Conservation (phyloP, 1,140 invertebrate genomes). For the Pseudomyrmex gracilis region DNA sequence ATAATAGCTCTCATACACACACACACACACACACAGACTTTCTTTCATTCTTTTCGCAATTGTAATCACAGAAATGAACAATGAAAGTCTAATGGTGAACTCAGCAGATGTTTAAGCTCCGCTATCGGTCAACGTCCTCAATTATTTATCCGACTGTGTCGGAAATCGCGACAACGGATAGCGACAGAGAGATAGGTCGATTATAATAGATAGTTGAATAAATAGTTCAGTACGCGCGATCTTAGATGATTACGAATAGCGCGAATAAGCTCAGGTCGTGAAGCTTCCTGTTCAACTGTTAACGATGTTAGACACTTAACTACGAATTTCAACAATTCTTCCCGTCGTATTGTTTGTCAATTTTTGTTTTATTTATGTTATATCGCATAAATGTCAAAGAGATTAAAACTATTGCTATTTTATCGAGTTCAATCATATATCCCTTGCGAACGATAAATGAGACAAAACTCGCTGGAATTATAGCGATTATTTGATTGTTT, state of each 20-base stretch:
- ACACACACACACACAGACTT: not conserved
- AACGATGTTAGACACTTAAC: constrained; percentile 28
- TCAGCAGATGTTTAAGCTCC: constrained; percentile 27
- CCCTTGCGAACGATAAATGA: not conserved
- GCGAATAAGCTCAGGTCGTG: constrained; percentile 42
- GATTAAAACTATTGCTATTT: not conserved
- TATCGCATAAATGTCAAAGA: not conserved
- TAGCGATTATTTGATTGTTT: not conserved
- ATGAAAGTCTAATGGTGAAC: not conserved
- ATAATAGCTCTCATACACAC: not conserved
- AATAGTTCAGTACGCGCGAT: constrained; percentile 16
- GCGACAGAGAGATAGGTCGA: not conserved
- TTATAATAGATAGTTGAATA: constrained; percentile 6
- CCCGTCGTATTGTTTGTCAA: constrained; percentile 3
- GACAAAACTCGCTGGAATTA: not conserved
- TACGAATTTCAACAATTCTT: constrained; percentile 36
- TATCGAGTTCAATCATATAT: not conserved
- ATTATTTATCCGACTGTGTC: constrained; percentile 12
- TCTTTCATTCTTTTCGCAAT: not conserved
- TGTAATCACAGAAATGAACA: not conserved
- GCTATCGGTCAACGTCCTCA: not conserved
- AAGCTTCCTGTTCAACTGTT: constrained; percentile 37
- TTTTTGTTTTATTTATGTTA: constrained; percentile 13
- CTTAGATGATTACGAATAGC: constrained; percentile 39
- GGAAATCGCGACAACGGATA: not conserved